These are phyloP conservation scores for Hippocampus mohnikei DNA, from an alignment of 2,113 vertebrate genomes.

Conservation along the genomic window DNA sequence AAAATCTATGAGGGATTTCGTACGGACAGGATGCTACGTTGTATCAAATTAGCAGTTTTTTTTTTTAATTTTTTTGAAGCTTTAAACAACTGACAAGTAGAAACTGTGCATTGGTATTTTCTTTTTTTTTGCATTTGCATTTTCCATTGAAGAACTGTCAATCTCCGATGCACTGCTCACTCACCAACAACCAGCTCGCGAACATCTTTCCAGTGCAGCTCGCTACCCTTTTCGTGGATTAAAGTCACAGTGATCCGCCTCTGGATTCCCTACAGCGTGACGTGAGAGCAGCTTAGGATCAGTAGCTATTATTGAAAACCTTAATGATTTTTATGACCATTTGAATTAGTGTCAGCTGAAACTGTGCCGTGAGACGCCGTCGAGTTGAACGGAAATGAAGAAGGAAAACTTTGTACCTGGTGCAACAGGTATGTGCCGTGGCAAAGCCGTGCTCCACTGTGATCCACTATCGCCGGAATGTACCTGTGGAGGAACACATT, in stretches of 20 bases:
- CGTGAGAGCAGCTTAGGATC: slow-evolving; percentile 27
- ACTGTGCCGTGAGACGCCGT: background rate
- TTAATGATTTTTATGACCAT: background rate
- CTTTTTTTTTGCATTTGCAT: background rate
- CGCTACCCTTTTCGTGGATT: slow-evolving; percentile 94
- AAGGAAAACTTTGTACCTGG: slow-evolving; percentile 79
- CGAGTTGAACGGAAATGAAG: background rate
- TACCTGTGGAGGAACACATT: slow-evolving; percentile 75
- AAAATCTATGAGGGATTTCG: background rate
- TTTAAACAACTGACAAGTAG: background rate
- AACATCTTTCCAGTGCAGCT: slow-evolving; percentile 97
- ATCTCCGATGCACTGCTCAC: slow-evolving; percentile 70
- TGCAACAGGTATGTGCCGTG: slow-evolving; percentile 94
- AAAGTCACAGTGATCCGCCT: slow-evolving; percentile 93
- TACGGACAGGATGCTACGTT: background rate
- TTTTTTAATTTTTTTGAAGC: background rate
- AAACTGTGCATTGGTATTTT: background rate
- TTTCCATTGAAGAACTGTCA: background rate
- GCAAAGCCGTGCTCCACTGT: slow-evolving; percentile 87
- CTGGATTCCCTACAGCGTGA: slow-evolving; percentile 86
- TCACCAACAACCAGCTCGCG: slow-evolving; percentile 95
- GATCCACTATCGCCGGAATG: slow-evolving; percentile 96
- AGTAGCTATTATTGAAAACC: background rate
- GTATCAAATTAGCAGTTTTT: background rate
- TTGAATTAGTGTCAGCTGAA: background rate